These are phyloP conservation scores for Clistopyga incitator DNA, from an alignment of 2,888 invertebrate genomes.

Conservation along the genomic window DNA sequence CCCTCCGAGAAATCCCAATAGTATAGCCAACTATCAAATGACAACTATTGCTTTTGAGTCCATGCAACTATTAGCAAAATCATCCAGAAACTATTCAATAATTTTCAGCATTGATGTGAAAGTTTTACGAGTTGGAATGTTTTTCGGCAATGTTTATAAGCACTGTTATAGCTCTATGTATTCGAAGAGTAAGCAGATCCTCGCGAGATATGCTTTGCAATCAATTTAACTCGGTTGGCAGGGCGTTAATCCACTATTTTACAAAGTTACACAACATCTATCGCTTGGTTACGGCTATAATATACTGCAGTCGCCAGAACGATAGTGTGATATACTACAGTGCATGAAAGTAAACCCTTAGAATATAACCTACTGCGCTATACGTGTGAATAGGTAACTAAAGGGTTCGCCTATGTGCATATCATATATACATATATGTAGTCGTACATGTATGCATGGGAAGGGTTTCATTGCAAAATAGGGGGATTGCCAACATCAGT, in stretches of 20 bases:
- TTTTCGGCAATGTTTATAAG: neutral
- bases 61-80: no score
- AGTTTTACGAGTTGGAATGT: neutral
- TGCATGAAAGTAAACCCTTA: neutral
- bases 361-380: neutral
- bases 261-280: constrained; percentile 50
- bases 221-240: constrained; percentile 49
- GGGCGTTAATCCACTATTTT: constrained; percentile 50
- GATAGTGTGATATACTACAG: neutral
- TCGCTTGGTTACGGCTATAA: constrained; percentile 11
- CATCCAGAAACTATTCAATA: no score
- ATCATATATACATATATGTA: no score
- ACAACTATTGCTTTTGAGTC: no score
- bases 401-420: neutral
- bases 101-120: neutral
- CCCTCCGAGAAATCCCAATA: neutral
- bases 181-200: constrained; percentile 2
- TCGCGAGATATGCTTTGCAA: constrained; percentile 25
- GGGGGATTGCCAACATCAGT: neutral
- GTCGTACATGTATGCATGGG: neutral
- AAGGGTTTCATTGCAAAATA: constrained; percentile 7
- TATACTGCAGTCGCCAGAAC: neutral
- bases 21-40: neutral
- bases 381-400: neutral
- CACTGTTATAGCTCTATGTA: neutral